Evolutionary conservation across 1,140 invertebrate genomes (phyloP).

Genomic region (Oedothorax gibbosus): DNA sequence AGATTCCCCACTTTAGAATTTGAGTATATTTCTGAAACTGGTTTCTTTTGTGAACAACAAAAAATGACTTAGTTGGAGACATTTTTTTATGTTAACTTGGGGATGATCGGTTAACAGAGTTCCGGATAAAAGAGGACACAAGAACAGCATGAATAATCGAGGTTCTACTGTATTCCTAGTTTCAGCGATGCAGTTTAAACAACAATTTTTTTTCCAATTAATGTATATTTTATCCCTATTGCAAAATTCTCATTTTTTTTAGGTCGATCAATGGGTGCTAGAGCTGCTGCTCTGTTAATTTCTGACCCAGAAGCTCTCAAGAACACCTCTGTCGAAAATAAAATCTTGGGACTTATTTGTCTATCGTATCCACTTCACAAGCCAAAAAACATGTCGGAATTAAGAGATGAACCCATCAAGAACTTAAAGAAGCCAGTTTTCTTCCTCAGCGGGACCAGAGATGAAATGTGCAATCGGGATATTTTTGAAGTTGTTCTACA

Average conservation of each 20-base stretch:
- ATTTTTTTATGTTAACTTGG: too few species aligned
- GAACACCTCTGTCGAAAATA: background rate
- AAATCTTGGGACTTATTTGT: constrained; percentile 40
- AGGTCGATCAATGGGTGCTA: constrained; percentile 55
- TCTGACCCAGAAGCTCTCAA: background rate
- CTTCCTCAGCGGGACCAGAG: constrained; percentile 47
- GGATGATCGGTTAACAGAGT: too few species aligned
- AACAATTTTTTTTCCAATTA: background rate
- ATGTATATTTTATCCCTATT: too few species aligned
- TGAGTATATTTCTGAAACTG: too few species aligned
- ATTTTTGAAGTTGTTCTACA: constrained; percentile 20
- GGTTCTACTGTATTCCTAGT: too few species aligned
- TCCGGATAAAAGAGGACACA: too few species aligned
- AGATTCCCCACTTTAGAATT: too few species aligned
- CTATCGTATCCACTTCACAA: constrained; percentile 50
- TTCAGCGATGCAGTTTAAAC: background rate
- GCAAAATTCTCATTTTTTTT: background rate
- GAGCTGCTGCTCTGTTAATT: constrained; percentile 37
- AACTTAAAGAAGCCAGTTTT: constrained; percentile 26
- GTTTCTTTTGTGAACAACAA: too few species aligned
- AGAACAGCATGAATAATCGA: too few species aligned
- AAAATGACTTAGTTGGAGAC: too few species aligned
- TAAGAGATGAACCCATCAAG: constrained; percentile 37
- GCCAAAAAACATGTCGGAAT: background rate
- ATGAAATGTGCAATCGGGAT: constrained; percentile 51